Percentiles rank a stretch among this genome's conserved stretches.
Evolutionary conservation across 2,888 invertebrate genomes (phyloP).

Genomic region (Halictus ligatus): DNA sequence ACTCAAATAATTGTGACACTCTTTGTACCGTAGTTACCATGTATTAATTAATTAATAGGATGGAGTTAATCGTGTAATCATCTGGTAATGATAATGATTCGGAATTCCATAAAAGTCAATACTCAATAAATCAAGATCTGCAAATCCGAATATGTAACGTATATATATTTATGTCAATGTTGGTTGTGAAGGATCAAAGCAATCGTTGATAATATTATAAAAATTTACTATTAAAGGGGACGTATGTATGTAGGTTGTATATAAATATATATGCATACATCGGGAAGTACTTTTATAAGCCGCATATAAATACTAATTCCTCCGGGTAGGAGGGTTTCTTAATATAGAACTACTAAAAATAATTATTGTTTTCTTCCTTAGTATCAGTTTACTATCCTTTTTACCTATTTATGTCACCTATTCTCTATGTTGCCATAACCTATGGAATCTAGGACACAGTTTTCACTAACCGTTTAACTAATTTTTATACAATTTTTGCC

Average conservation of each 20-base stretch:
- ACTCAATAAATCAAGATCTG: neutral
- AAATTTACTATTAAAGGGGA: neutral
- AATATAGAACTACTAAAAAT: constrained; percentile 58
- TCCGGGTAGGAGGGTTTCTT: constrained; percentile 21
- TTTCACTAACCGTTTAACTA: neutral
- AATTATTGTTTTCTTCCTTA: constrained; percentile 44
- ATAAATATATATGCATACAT: neutral
- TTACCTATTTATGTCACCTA: neutral
- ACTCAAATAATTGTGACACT: too few relatives aligned
- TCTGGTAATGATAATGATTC: too few relatives aligned
- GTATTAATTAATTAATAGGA: too few relatives aligned
- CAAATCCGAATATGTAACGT: too few relatives aligned
- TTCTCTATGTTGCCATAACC: neutral
- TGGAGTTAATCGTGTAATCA: too few relatives aligned
- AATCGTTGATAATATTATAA: neutral
- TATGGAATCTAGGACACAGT: neutral
- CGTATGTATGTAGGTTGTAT: neutral
- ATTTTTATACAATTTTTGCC: neutral
- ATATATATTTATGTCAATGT: too few relatives aligned
- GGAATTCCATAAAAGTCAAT: neutral
- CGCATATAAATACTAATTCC: neutral
- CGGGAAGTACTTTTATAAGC: neutral
- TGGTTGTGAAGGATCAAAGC: too few relatives aligned
- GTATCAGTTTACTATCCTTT: constrained; percentile 28
- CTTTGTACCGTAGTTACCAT: too few relatives aligned